Base-by-base conservation (phyloP, 37 sponge, comb jelly and placozoan species). In the Chondrosia reniformis region DNA sequence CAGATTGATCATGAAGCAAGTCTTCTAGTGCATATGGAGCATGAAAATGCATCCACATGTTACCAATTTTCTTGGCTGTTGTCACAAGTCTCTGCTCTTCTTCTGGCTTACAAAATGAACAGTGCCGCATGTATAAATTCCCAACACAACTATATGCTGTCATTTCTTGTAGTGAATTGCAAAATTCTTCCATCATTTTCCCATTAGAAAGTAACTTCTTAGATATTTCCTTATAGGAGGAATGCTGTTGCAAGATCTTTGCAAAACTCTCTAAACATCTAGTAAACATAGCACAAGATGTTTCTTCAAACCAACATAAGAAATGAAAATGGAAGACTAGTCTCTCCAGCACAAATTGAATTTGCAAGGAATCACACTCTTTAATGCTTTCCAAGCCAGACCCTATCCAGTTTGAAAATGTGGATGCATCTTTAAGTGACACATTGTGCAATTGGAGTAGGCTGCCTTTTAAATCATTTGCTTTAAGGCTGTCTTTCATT, bases 311-410 rank as follows among this genome's bases (percentile, higher is more conserved):
- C 39, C 72, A 69, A 40, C 72, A 69, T 24, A 69, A 44, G 43
- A 39, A 69, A 39, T 69, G 72, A 36, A 69, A 10, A 25, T 69
- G 72, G 42, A 69, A 69, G 15, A 69, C 10, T 21, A 69, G 39
- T 38, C 72, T 69, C 13, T 69, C 72, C 38, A 69, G 43, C 1
- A 39, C 72, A 69, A 69, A 69, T 13, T 38, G n/a, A 17, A 69
- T 4, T 40, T 69, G 72, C 10, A 43, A 43, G 41, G 41, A 13
- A 8, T 8, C 10, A 34, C 72, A 40, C 25, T 17, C 17, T 0
- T 9, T n/a, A n/a, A n/a, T n/a, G n/a, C n/a, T n/a, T n/a, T n/a
- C n/a, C n/a, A n/a, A n/a, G n/a, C n/a, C n/a, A n/a, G n/a, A n/a
- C n/a, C n/a, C n/a, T n/a, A n/a, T n/a, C n/a, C n/a, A n/a, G n/a